Conservation (phyloP, 2,797 vertebrate genomes). For the Rhabdomys pumilio region DNA sequence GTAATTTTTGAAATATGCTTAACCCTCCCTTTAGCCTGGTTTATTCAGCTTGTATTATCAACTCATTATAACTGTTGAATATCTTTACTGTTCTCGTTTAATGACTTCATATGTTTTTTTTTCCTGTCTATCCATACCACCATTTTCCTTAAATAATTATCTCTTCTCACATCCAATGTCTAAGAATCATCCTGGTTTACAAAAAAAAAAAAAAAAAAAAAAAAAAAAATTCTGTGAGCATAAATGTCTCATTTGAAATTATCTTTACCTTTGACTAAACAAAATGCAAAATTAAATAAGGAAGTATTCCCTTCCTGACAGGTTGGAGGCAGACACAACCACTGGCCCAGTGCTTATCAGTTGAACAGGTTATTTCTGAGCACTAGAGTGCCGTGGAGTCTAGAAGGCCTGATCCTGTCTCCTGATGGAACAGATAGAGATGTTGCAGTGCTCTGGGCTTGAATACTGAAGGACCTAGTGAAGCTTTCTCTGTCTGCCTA, state of each 20-base stretch:
- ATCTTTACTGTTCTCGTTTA: neutral
- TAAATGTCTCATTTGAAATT: neutral
- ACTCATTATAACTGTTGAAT: neutral
- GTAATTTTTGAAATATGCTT: neutral
- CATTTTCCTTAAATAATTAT: constrained; percentile 1
- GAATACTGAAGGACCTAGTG: neutral
- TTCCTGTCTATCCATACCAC: neutral
- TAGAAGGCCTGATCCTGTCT: neutral
- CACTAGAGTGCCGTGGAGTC: too few relatives aligned
- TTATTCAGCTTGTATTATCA: neutral
- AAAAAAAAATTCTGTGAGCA: neutral
- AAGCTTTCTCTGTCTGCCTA: neutral
- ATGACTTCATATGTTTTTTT: neutral
- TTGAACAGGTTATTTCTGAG: neutral
- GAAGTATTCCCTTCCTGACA: neutral
- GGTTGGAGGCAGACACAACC: neutral
- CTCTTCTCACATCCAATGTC: neutral
- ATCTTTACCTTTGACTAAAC: neutral
- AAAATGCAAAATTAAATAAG: neutral
- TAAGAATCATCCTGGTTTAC: neutral
- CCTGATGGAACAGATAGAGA: neutral
- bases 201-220: neutral
- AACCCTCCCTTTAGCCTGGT: neutral
- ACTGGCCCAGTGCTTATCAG: neutral
- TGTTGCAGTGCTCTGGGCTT: neutral